Percentiles rank a stretch among this genome's conserved stretches.
Evolutionary conservation across 2,888 invertebrate genomes (phyloP).

Genomic region (Epirrita christyi): DNA sequence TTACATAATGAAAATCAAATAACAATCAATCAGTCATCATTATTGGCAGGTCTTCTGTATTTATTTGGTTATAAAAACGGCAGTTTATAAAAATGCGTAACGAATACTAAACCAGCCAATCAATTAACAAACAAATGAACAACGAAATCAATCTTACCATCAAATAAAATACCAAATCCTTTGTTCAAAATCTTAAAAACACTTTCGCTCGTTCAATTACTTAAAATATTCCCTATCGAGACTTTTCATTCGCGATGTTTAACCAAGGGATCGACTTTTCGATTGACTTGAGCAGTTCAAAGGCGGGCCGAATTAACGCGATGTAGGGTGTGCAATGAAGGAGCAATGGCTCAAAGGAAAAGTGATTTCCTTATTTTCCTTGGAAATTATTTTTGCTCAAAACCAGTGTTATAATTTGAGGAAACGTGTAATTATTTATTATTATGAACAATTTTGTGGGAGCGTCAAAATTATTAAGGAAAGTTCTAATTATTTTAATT

Average conservation of each 20-base stretch:
- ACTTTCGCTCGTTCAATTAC: slow-evolving; percentile 81
- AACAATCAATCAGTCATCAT: no score
- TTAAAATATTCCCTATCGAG: slow-evolving; percentile 77
- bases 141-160: slow-evolving; percentile 42
- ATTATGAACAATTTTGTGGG: slow-evolving; percentile 24
- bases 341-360: slow-evolving; percentile 72
- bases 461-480: slow-evolving; percentile 6
- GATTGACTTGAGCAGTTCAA: slow-evolving; percentile 82
- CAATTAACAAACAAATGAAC: slow-evolving; percentile 31
- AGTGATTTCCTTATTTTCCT: slow-evolving; percentile 76
- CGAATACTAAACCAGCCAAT: slow-evolving; percentile 18
- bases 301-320: slow-evolving; percentile 80
- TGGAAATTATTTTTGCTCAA: slow-evolving; percentile 59
- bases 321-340: slow-evolving; percentile 76
- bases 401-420: slow-evolving; percentile 36
- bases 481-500: neutral
- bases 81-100: neutral
- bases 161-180: slow-evolving; percentile 57
- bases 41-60: no score
- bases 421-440: slow-evolving; percentile 35
- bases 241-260: slow-evolving; percentile 83
- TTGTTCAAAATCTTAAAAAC: slow-evolving; percentile 73
- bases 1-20: no score
- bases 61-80: no score
- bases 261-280: slow-evolving; percentile 82